Conservation (phyloP, 2,888 invertebrate species). For the Erebia ligea region DNA sequence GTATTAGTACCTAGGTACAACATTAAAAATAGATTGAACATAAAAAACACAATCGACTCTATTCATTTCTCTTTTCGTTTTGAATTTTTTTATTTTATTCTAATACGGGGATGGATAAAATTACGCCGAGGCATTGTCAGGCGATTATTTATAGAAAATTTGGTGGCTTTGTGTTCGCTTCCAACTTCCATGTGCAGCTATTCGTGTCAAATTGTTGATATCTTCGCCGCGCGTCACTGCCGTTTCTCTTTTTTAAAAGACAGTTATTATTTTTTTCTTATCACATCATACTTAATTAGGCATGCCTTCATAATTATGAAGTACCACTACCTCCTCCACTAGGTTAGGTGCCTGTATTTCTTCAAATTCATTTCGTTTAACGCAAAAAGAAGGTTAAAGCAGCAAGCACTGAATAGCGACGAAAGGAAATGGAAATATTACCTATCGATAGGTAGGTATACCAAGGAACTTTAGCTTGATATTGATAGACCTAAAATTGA, state of each 20-base stretch:
- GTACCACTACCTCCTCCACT: too few species aligned
- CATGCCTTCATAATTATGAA: too few species aligned
- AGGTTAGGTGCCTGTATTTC: too few species aligned
- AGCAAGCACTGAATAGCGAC: too few species aligned
- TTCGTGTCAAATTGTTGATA: constrained; percentile 60
- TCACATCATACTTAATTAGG: too few species aligned
- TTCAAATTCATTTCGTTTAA: too few species aligned
- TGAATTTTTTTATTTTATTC: constrained; percentile 74
- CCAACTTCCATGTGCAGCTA: constrained; percentile 67
- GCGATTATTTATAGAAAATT: constrained; percentile 82
- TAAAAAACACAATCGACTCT: constrained; percentile 48
- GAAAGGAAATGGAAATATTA: too few species aligned
- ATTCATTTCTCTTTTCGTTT: constrained; percentile 54
- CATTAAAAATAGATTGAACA: constrained; percentile 30
- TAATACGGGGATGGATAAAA: constrained; percentile 79
- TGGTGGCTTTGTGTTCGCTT: constrained; percentile 74
- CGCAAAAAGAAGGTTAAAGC: too few species aligned
- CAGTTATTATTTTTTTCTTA: constrained; percentile 46
- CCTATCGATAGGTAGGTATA: too few species aligned
- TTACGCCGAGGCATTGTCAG: constrained; percentile 75
- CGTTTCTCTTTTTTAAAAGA: constrained; percentile 53
- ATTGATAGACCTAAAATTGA: too few species aligned
- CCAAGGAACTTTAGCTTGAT: too few species aligned
- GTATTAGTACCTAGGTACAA: too few species aligned
- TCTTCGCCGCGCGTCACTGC: constrained; percentile 60